Base-by-base conservation (phyloP, 2,113 vertebrate genomes). In the Calonectris borealis region DNA sequence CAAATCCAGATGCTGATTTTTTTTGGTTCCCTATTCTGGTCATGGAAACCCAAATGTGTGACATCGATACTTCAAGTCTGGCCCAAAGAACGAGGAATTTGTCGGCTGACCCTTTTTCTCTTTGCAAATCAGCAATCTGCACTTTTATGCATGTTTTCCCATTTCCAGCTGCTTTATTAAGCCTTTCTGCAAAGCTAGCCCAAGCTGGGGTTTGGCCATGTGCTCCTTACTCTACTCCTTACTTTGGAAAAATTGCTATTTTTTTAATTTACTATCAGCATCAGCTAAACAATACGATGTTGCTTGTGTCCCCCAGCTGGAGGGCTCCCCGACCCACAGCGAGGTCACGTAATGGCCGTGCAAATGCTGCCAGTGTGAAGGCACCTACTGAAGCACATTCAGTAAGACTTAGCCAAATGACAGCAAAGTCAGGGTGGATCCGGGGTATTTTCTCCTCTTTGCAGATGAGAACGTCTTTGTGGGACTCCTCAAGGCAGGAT, bases 321-420 rank as follows among this genome's bases (percentile, higher is more conserved):
- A 57, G 14, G 29, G 16, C 40, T 77, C 44, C 46, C n/a, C 1
- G 1, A 21, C n/a, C 36, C 57, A 46, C 36, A 77, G 60, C 1
- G 6, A 40, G 27, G 16, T 10, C 5, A 7, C 3, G 1, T 8
- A 54, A n/a, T 2, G 7, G 40, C 62, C 1, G 0, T 40, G 13
- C 26, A 68, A 87, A 42, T 34, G 6, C 42, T 95, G 73, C 51
- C 51, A 58, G 40, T 4, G 7, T 40, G 9, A 49, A 34, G 29
- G 31, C 38, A 60, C 27, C 24, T 25, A 4, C 51, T 34, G 42
- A 87, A 73, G n/a, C 26, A 48, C 13, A 3, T 22, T 70, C 9
- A 4, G 36, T 55, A 29, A 83, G n/a, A 26, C 22, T 51, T 24
- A 64, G 32, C 82, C 40, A 70, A 89, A 58, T 10, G 5, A 18